Conservation (phyloP, 2,888 invertebrate species). For the Kryphioiulus occultus region DNA sequence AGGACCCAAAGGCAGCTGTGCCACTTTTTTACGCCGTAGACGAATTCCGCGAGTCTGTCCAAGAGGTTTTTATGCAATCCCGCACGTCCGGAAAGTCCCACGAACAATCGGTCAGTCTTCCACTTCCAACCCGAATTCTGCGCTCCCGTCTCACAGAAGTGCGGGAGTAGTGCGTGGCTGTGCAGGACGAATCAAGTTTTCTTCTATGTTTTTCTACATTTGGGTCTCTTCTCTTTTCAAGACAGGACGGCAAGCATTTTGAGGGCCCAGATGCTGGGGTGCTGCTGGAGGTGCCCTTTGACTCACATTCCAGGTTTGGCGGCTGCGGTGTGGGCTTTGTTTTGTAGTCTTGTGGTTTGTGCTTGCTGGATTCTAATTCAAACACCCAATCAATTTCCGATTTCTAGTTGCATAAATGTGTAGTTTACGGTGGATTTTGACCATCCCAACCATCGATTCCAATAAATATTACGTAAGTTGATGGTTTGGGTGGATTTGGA, state of each 20-base stretch:
- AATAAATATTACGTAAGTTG: too few species aligned
- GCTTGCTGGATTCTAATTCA: too few species aligned
- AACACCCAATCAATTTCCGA: too few species aligned
- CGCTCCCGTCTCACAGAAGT: not conserved
- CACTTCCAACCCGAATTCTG: not conserved
- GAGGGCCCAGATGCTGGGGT: not conserved
- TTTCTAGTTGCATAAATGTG: too few species aligned
- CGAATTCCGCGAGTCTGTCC: not conserved
- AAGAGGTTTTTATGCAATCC: not conserved
- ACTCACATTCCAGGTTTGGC: not conserved
- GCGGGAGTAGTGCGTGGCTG: not conserved
- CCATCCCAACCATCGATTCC: too few species aligned
- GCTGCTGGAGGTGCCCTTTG: not conserved
- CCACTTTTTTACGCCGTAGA: not conserved
- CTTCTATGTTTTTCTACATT: not conserved
- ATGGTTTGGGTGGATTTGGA: too few species aligned
- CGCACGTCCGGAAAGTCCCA: not conserved
- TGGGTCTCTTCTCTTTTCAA: not conserved
- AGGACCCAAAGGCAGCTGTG: not conserved
- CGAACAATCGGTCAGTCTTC: slow-evolving; percentile 14
- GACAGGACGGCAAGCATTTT: not conserved
- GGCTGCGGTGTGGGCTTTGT: not conserved
- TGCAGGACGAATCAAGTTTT: not conserved
- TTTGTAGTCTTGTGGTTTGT: not conserved
- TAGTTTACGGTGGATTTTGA: too few species aligned